Evolutionary conservation across 2,113 vertebrate genomes (phyloP), one percentile per base, ranked within the genome.

Genomic region (Hepsetus odoe): DNA sequence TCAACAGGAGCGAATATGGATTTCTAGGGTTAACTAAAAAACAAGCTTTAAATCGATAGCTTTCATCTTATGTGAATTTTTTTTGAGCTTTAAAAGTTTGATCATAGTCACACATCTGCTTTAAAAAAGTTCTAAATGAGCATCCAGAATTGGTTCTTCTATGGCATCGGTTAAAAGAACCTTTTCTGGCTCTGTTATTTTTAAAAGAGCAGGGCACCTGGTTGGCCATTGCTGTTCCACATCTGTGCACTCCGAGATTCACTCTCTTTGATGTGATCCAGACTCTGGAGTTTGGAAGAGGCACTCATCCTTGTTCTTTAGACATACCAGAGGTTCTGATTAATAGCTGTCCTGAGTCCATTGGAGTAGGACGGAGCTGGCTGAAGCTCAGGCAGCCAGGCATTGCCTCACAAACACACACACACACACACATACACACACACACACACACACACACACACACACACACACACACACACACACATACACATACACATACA

Each of bases 271-370:
- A 72, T 44, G 22, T 2, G 24, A 22, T 44, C 18, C 42, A 72
- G 58, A 16, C 2, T 14, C 59, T 64, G 18, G 16, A 32, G 59
- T 18, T 3, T 64, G 30, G 13, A 64, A 40, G 55, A 20, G 49
- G 67, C 22, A 42, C 44, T 46, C 55, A 11, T 56, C 56, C 16
- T 64, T 70, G 76, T 38, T 68, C 42, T 35, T 67, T 35, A 70
- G 66, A 44, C 40, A 20, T 32, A 70, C 75, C 67, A 72, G 67
- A 44, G 51, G 68, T 68, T 71, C 67, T 55, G 58, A 79, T 79
- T 68, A 62, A 72, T 79, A 62, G 67, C 56, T 70, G 56, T 58
- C 58, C 74, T 70, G 79, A 71, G 62, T 40, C 58, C 46, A 6
- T 38, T 76, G 35, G 55, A 78, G 32, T 62, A 71, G 79, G 32